A percentile compares a stretch with the other conserved stretches of the same genome.
These are phyloP conservation scores for Oscheius sp. DNA, from an alignment of 1,140 invertebrate genomes.

Conservation along the genomic window DNA sequence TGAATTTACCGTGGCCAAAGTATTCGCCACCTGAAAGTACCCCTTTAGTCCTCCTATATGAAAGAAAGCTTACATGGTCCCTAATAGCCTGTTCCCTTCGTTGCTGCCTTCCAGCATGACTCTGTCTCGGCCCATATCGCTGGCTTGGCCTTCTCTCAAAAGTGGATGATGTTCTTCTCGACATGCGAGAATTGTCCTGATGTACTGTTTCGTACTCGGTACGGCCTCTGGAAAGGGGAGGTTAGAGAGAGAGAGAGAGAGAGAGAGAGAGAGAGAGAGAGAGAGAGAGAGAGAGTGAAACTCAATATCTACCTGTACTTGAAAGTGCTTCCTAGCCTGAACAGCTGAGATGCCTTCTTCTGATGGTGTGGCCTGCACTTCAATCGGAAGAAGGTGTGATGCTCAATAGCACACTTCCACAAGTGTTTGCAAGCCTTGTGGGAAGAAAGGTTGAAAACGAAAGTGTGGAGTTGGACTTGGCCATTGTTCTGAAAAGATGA, in stretches of 20 bases:
- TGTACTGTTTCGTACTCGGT: conserved; percentile 60
- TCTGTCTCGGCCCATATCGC: conserved; percentile 83
- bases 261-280: not conserved
- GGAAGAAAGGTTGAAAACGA: conserved; percentile 75
- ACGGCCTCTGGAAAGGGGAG: conserved; percentile 43
- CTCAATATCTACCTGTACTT: conserved; percentile 50
- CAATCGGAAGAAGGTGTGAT: conserved; percentile 93
- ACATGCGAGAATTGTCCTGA: conserved; percentile 37
- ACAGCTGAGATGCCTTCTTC: conserved; percentile 47
- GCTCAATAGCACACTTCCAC: conserved; percentile 96
- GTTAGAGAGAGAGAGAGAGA: not conserved
- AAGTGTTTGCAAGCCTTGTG: conserved; percentile 96
- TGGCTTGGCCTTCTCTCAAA: conserved; percentile 94
- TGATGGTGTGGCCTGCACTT: conserved; percentile 43
- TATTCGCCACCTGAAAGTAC: too few relatives aligned
- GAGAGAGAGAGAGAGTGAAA: too few relatives aligned
- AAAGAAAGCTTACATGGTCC: conserved; percentile 6
- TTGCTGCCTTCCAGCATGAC: conserved; percentile 67
- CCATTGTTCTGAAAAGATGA: conserved; percentile 40
- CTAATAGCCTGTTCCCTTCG: conserved; percentile 39
- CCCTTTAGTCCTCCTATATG: too few relatives aligned
- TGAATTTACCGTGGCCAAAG: too few relatives aligned
- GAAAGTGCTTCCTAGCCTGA: conserved; percentile 57
- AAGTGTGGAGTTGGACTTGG: conserved; percentile 59
- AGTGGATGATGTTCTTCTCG: conserved; percentile 37